These are phyloP conservation scores for Lithobius niger DNA, from an alignment of 1,140 invertebrate genomes.

Conservation along the genomic window DNA sequence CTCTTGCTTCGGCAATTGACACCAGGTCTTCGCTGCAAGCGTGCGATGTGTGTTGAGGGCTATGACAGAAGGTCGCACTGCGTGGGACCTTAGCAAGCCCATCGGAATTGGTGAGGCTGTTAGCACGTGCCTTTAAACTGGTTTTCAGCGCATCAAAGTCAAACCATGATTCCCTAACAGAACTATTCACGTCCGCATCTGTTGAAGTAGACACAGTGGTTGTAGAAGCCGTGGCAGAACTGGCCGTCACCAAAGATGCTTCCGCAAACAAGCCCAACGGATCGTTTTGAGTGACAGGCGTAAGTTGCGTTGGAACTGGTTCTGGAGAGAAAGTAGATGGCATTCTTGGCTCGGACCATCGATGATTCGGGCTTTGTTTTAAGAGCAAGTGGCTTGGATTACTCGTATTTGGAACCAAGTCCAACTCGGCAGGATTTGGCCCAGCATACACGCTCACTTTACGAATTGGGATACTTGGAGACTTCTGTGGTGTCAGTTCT, in stretches of 20 bases:
- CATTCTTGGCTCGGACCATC: too few relatives aligned
- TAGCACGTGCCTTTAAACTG: slow-evolving; percentile 1
- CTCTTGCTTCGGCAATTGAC: neutral
- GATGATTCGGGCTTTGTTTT: too few relatives aligned
- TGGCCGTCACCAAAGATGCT: neutral
- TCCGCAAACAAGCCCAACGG: slow-evolving; percentile 61
- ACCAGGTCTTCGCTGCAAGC: neutral
- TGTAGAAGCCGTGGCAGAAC: neutral
- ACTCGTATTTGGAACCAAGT: too few relatives aligned
- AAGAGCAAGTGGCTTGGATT: too few relatives aligned
- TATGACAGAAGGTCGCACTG: slow-evolving; percentile 5
- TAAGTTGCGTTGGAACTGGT: too few relatives aligned
- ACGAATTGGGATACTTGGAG: slow-evolving; percentile 1
- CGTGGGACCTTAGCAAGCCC: neutral
- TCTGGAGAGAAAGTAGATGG: too few relatives aligned
- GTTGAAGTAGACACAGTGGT: neutral
- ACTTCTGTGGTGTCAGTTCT: too few relatives aligned
- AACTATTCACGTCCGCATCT: too few relatives aligned
- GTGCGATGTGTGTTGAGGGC: neutral
- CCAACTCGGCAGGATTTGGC: too few relatives aligned
- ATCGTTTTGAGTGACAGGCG: slow-evolving; percentile 77
- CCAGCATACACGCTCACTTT: too few relatives aligned
- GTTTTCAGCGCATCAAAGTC: neutral
- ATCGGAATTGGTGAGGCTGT: slow-evolving; percentile 17
- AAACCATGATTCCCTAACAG: neutral